Base-by-base conservation (phyloP, 2,797 vertebrate genomes). In the Mustela erminea region DNA sequence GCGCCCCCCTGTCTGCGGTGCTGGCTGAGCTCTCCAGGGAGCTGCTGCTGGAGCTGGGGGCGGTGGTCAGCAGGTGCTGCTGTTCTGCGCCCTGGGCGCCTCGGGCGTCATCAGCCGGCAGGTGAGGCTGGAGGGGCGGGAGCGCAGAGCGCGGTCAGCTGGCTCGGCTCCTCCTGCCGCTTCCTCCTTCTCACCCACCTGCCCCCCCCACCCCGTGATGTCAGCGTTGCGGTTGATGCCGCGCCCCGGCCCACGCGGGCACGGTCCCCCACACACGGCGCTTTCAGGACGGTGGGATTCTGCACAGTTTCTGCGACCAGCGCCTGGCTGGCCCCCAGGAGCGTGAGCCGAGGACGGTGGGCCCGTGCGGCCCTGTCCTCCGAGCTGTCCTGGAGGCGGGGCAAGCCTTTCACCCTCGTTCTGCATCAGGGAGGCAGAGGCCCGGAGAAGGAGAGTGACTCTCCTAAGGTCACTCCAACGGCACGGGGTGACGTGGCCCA, bases 1-100 rank as follows among this genome's bases (percentile, higher is more conserved):
- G 13, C 0, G 0, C 9, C 41, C 21, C 43, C 85, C 70, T 38
- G 60, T 64, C 72, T 2, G 81, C 25, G 7, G 94, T 21, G 1
- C 87, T 92, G 52, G 72, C 0, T 0, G 97, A 70, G 66, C 98
- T 98, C 90, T 98, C 98, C 85, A 98, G 93, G 83, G 98, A 97
- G 87, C 97, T 97, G 38, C 96, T 98, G 98, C 98, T 98, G 52
- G 98, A 98, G 82, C 97, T 98, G 0, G 87, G 93, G 0, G 97
- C 96, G 1, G 86, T 93, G 81, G 86, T 96, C 93, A 99, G 90
- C 74, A 98, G 98, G 49, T 83, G 97, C 93, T 98, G 97, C 54
- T 98, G 97, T 82, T 98, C 96, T 0, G 78, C 58, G 27, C 96
- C 88, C 0, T 43, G 84, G 9, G 41, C 2, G 0, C 3, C 25